These are phyloP conservation scores for Rhinogobio ventralis DNA, from an alignment of 2,797 vertebrate species.

Conservation along the genomic window DNA sequence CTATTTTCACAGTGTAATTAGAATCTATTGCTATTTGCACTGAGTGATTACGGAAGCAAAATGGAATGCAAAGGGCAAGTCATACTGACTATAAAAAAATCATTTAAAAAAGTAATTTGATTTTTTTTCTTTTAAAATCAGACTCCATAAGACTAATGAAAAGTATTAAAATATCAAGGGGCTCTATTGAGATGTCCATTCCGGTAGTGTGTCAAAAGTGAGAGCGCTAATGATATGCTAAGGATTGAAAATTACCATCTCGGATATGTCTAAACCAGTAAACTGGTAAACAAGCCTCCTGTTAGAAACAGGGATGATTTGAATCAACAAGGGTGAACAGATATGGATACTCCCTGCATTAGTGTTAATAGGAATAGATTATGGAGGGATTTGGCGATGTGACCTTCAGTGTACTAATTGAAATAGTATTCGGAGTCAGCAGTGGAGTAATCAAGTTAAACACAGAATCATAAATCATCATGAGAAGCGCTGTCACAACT, in stretches of 20 bases:
- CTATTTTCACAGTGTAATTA: no score
- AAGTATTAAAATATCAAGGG: slow-evolving; percentile 71
- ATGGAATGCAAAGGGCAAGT: slow-evolving; percentile 54
- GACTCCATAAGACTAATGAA: slow-evolving; percentile 40
- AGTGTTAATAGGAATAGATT: slow-evolving; percentile 99
- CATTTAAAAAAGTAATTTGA: slow-evolving; percentile 73
- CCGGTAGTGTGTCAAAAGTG: slow-evolving; percentile 85
- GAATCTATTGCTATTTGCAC: no score
- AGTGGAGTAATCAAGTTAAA: slow-evolving; percentile 99
- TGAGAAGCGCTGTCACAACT: slow-evolving; percentile 99
- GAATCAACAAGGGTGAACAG: slow-evolving; percentile 99
- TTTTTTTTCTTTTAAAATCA: background rate
- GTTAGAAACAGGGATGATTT: slow-evolving; percentile 98
- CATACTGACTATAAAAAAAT: slow-evolving; percentile 76
- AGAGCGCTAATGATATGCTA: slow-evolving; percentile 92
- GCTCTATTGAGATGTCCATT: slow-evolving; percentile 83
- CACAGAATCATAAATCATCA: slow-evolving; percentile 99
- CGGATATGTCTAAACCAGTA: slow-evolving; percentile 93
- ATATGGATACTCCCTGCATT: slow-evolving; percentile 99
- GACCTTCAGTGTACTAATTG: slow-evolving; percentile 99
- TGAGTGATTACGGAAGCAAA: background rate
- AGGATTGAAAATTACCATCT: slow-evolving; percentile 94
- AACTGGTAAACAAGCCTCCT: slow-evolving; percentile 97
- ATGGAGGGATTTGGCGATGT: slow-evolving; percentile 99
- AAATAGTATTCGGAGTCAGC: slow-evolving; percentile 99